Percentiles rank a stretch among this genome's conserved stretches.
Conservation (phyloP, 2,888 invertebrate species). For the Amphipoea oculea region DNA sequence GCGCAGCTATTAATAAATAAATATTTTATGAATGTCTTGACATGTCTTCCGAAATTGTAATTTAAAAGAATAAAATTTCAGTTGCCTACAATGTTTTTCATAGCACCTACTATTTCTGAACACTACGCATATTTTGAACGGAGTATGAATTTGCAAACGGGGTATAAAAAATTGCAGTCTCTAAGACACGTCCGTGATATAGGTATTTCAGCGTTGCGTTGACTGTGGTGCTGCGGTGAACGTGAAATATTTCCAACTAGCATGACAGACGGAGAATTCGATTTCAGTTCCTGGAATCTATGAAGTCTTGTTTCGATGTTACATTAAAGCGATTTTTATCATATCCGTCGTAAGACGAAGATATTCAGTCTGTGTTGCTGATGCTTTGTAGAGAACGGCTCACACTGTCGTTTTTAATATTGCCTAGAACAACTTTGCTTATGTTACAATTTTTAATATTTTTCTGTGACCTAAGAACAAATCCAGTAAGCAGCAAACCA, state of each 20-base stretch:
- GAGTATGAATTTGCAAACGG: conserved; percentile 1
- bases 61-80: background rate
- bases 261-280: conserved; percentile 29
- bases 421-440: background rate
- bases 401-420: conserved; percentile 3
- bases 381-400: background rate
- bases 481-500: background rate
- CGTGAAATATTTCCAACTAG: conserved; percentile 29
- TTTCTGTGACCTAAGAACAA: too few relatives aligned
- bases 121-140: conserved; percentile 1
- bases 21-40: background rate
- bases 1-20: too few relatives aligned
- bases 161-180: conserved; percentile 12
- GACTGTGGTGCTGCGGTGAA: conserved; percentile 1
- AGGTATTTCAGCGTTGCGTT: conserved; percentile 20
- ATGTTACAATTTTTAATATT: too few relatives aligned
- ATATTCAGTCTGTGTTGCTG: background rate
- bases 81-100: background rate
- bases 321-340: conserved; percentile 15
- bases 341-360: background rate
- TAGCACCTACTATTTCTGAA: background rate
- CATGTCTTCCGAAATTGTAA: background rate
- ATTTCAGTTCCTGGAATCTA: conserved; percentile 5
- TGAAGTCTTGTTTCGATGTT: background rate
- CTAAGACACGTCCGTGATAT: conserved; percentile 4